These are phyloP conservation scores for Stichodactyla mertensii DNA, from an alignment of 64 coral and sea anemone genomes.

Conservation along the genomic window DNA sequence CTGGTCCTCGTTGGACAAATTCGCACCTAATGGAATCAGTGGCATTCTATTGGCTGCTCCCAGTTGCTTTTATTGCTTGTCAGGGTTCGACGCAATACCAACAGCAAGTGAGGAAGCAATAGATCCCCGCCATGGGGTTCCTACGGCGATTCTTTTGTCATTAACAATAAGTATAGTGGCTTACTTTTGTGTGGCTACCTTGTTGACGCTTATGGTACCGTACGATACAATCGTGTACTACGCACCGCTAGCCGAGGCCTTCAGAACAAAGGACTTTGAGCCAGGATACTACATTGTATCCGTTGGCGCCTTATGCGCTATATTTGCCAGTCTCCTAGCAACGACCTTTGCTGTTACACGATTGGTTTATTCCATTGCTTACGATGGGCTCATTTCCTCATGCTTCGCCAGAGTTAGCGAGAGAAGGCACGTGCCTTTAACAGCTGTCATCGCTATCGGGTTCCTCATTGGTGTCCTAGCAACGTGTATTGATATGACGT, in stretches of 20 bases:
- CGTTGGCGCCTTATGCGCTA: conserved; percentile 46
- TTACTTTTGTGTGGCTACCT: conserved; percentile 41
- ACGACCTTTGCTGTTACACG: conserved; percentile 39
- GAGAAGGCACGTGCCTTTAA: conserved; percentile 34
- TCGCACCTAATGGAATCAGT: conserved; percentile 63
- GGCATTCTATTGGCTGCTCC: conserved; percentile 56
- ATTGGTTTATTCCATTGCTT: conserved; percentile 57
- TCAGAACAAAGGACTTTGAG: conserved; percentile 31
- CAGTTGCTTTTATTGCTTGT: conserved; percentile 55
- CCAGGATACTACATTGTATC: conserved; percentile 70
- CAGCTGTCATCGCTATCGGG: conserved; percentile 33
- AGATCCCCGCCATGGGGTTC: conserved; percentile 20
- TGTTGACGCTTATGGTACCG: conserved; percentile 81
- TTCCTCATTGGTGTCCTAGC: conserved; percentile 17
- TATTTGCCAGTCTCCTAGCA: conserved; percentile 47
- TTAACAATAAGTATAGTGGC: conserved; percentile 40
- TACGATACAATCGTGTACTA: conserved; percentile 43
- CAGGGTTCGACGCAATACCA: conserved; percentile 58
- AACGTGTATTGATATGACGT: conserved; percentile 32
- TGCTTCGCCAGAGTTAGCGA: conserved; percentile 47
- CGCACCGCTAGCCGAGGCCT: conserved; percentile 64
- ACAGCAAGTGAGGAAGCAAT: conserved; percentile 67
- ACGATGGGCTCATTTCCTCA: conserved; percentile 54
- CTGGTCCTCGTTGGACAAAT: conserved; percentile 58
- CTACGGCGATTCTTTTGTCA: conserved; percentile 42